These are phyloP conservation scores for Pycnomerus fuliginosus DNA, from an alignment of 2,888 invertebrate genomes.

Conservation along the genomic window DNA sequence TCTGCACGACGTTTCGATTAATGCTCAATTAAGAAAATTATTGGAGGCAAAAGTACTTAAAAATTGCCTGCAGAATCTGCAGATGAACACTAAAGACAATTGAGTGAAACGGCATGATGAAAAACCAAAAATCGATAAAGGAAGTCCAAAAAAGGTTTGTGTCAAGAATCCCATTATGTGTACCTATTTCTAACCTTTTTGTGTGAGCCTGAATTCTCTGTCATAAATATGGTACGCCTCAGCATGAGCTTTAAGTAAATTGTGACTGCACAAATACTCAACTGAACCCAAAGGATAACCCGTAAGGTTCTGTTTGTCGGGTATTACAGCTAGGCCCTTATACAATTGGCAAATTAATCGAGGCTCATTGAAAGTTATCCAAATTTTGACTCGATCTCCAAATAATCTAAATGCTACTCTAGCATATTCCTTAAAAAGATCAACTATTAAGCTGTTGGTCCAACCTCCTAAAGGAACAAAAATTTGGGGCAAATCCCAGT, in stretches of 20 bases:
- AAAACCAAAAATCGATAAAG: too few species aligned
- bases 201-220: conserved; percentile 56
- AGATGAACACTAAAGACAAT: too few species aligned
- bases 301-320: too few species aligned
- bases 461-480: conserved; percentile 59
- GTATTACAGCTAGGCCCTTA: too few species aligned
- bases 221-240: conserved; percentile 65
- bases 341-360: conserved; percentile 35
- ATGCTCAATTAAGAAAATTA: too few species aligned
- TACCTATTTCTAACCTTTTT: too few species aligned
- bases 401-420: conserved; percentile 47
- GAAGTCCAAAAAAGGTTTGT: too few species aligned
- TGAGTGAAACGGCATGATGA: too few species aligned
- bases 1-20: too few species aligned
- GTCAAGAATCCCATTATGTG: too few species aligned
- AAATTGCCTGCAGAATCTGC: too few species aligned
- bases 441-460: conserved; percentile 59
- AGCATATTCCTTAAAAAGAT: conserved; percentile 60
- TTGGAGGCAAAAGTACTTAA: too few species aligned
- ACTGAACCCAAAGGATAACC: conserved; percentile 32
- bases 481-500: conserved; percentile 42
- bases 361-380: conserved; percentile 59
- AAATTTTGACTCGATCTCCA: conserved; percentile 47
- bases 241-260: conserved; percentile 68
- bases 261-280: conserved; percentile 66